A percentile compares a stretch with the other conserved stretches of the same genome.
Conservation (phyloP, 2,113 vertebrate species). For the Ammospiza caudacuta region DNA sequence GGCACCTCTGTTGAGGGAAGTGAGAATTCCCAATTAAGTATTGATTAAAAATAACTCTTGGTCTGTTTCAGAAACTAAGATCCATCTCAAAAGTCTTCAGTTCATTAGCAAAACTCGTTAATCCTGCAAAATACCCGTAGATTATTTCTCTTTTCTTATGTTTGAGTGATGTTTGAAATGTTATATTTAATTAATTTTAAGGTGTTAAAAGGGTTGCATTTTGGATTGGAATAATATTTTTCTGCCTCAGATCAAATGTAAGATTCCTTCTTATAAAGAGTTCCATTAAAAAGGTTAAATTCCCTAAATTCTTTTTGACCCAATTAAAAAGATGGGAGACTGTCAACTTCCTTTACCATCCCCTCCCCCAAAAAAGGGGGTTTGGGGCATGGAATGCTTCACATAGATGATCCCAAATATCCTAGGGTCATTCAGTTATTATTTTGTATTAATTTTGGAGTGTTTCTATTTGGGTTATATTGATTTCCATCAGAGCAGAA, state of each 20-base stretch:
- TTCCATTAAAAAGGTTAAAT: neutral
- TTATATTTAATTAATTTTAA: neutral
- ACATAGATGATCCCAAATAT: neutral
- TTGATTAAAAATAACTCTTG: neutral
- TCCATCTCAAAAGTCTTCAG: neutral
- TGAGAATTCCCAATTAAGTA: neutral
- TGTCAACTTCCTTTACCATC: neutral
- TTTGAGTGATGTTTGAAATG: neutral
- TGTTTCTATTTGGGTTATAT: neutral
- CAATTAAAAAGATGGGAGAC: neutral
- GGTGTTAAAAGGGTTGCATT: neutral
- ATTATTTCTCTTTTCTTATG: neutral
- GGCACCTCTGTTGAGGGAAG: neutral
- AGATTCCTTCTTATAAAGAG: neutral
- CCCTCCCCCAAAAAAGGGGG: rapidly evolving
- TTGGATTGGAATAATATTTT: neutral
- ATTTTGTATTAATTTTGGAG: neutral
- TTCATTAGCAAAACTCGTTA: neutral
- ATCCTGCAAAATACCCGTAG: neutral
- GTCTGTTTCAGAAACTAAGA: neutral
- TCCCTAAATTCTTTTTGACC: neutral
- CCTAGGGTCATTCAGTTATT: neutral
- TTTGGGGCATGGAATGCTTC: neutral
- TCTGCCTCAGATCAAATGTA: neutral
- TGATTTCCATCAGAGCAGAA: neutral